Base-by-base conservation (phyloP, 2,113 vertebrate species). In the Upupa epops region DNA sequence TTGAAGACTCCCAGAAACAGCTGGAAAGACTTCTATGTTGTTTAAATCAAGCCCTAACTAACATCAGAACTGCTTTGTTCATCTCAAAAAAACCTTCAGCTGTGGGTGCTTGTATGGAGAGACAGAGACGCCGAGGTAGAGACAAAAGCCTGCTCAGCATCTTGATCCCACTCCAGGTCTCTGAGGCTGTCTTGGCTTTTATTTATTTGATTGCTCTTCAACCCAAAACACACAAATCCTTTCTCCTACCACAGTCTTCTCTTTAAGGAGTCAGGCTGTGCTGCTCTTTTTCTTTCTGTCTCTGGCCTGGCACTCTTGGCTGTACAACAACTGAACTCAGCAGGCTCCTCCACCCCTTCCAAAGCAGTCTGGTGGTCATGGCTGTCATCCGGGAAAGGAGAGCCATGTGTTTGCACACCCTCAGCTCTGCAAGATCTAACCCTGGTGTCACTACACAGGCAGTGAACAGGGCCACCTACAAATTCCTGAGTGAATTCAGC, bases 11-110 rank as follows among this genome's bases (percentile, higher is more conserved):
- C 54, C 74, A 85, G 58, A 61, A 87, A 83, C 66, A 92, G 87
- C 81, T 94, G 93, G 71, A 94, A 92, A 81, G 92, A 82, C 79
- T 91, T 89, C 89, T 74, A 91, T 90, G 55, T 76, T 91, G 74
- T 85, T 90, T 74, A 93, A 93, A 84, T 54, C 54, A 84, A 89
- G 34, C 54, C 55, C 63, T 92, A 91, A 70, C 26, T n/a, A 91
- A 74, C 74, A 92, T 49, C 89, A 95, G 87, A 36, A 64, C 40
- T 66, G 87, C 78, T 90, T 89, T 92, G 59, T 58, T 95, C 78
- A 85, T 63, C 63, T 78, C n/a, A 48, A 89, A 48, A 89, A 87
- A 87, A 65, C 71, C 66, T 94, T 93, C 84, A 89, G 89, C 92
- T 91, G 81, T 32, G 58, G 49, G 40, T 65, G 63, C 66, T 5